Conservation (phyloP, 2,113 vertebrate species). For the Scomber colias region DNA sequence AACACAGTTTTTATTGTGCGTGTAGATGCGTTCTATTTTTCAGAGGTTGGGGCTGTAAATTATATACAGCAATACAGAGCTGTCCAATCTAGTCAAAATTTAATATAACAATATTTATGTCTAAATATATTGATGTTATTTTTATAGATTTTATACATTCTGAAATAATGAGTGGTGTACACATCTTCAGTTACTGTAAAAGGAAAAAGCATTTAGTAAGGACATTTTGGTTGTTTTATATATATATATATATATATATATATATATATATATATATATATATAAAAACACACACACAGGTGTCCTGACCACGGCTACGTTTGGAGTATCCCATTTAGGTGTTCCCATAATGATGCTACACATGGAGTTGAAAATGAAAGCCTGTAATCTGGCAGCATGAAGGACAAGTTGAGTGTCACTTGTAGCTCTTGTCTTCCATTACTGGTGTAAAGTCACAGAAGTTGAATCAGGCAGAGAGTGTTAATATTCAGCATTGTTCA, state of each 20-base stretch:
- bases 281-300: background rate
- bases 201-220: background rate
- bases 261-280: too few relatives aligned
- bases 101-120: too few relatives aligned
- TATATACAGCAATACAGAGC: too few relatives aligned
- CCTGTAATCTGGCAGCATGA: conserved; percentile 14
- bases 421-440: conserved; percentile 44
- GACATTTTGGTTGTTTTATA: background rate
- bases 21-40: background rate
- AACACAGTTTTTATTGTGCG: too few relatives aligned
- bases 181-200: background rate
- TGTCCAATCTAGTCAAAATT: too few relatives aligned
- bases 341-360: conserved; percentile 2
- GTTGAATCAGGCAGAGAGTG: background rate
- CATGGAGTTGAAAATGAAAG: conserved; percentile 22
- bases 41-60: too few relatives aligned
- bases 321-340: conserved; percentile 10
- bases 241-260: too few relatives aligned
- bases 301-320: background rate
- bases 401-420: conserved; percentile 36
- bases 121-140: too few relatives aligned
- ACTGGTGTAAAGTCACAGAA: conserved; percentile 14
- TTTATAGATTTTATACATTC: too few relatives aligned
- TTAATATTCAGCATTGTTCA: conserved; percentile 1
- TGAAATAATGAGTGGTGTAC: background rate